These are phyloP conservation scores for Myiothlypis coronata DNA, from an alignment of 2,797 vertebrate genomes.

Conservation along the genomic window DNA sequence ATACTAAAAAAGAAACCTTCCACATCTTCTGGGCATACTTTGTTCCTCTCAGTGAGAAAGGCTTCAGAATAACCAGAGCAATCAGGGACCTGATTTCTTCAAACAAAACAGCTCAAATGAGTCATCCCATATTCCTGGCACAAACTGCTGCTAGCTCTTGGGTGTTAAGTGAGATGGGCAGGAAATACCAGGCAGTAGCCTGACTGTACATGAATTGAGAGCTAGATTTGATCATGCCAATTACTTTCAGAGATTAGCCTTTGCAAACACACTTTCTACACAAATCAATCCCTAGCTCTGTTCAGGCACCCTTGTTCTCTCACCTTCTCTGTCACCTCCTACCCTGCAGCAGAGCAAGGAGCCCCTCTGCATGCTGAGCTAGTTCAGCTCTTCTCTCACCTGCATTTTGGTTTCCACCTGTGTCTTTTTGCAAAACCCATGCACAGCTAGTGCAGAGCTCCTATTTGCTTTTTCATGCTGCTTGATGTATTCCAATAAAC, in stretches of 20 bases:
- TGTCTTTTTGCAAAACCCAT: background rate
- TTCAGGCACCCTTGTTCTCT: background rate
- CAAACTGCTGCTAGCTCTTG: background rate
- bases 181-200: background rate
- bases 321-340: background rate
- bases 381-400: background rate
- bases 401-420: background rate
- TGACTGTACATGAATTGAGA: background rate
- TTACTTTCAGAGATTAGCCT: conserved; percentile 1
- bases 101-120: conserved; percentile 19
- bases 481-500: background rate
- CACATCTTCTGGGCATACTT: background rate
- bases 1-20: background rate
- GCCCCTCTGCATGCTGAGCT: background rate
- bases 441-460: background rate
- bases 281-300: background rate
- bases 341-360: background rate
- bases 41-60: background rate
- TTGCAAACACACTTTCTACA: background rate
- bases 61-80: background rate
- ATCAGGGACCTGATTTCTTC: background rate
- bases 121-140: conserved; percentile 21
- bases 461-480: background rate
- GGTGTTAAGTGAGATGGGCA: background rate
- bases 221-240: background rate